These are phyloP conservation scores for Dynastes hyllus DNA, from an alignment of 2,888 invertebrate species.

Conservation along the genomic window DNA sequence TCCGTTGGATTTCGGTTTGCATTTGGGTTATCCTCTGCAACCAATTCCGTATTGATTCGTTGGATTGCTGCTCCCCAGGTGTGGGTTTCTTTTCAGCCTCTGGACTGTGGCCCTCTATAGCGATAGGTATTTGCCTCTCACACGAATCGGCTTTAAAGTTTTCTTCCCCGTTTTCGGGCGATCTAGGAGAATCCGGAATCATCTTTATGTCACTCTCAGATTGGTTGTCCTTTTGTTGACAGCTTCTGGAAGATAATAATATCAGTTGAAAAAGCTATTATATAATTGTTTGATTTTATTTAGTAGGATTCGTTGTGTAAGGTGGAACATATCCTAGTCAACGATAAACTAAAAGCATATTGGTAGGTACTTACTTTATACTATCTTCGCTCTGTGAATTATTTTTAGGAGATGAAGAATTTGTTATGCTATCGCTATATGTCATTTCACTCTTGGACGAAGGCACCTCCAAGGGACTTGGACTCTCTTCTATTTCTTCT, in stretches of 20 bases:
- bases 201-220: slow-evolving; percentile 60
- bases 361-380: slow-evolving; percentile 49
- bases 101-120: not conserved
- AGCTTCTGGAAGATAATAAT: slow-evolving; percentile 12
- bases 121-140: slow-evolving; percentile 1
- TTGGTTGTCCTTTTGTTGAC: slow-evolving; percentile 8
- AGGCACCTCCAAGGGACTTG: slow-evolving; percentile 55
- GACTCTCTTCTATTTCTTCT: slow-evolving; percentile 58
- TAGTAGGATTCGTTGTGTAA: too few species aligned
- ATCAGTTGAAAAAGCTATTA: too few species aligned
- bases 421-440: slow-evolving; percentile 60
- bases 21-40: slow-evolving; percentile 83
- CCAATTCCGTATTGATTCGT: slow-evolving; percentile 84
- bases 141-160: slow-evolving; percentile 26
- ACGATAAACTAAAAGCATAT: too few species aligned
- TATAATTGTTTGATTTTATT: too few species aligned
- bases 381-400: slow-evolving; percentile 40
- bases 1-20: slow-evolving; percentile 75
- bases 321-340: too few species aligned
- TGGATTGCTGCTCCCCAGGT: slow-evolving; percentile 71
- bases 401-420: slow-evolving; percentile 57
- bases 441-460: slow-evolving; percentile 62
- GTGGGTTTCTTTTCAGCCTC: slow-evolving; percentile 58
- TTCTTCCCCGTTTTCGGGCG: slow-evolving; percentile 63
- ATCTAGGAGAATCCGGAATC: slow-evolving; percentile 74